A percentile compares a stretch with the other conserved stretches of the same genome.
Conservation (phyloP, 1,140 invertebrate species). For the Schlechtendalia chinensis region DNA sequence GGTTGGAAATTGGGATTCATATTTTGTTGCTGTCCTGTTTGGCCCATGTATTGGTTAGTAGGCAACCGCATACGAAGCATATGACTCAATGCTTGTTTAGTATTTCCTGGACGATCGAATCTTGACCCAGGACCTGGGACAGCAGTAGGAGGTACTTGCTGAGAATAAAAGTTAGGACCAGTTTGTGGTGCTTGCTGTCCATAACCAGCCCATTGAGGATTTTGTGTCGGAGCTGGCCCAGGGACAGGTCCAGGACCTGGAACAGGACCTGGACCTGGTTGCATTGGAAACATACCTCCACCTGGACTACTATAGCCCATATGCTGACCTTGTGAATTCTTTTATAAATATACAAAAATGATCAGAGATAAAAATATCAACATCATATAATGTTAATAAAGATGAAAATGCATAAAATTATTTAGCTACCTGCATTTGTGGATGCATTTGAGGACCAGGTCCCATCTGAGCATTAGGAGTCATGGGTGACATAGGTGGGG, state of each 20-base stretch:
- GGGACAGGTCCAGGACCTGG: conserved; percentile 25
- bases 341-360: conserved; percentile 8
- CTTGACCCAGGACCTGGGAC: conserved; percentile 59
- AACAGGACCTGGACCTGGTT: conserved; percentile 35
- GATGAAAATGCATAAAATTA: neutral
- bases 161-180: conserved; percentile 51
- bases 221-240: conserved; percentile 25
- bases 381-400: neutral
- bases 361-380: neutral
- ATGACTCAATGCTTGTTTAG: conserved; percentile 81
- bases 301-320: conserved; percentile 46
- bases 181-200: conserved; percentile 32
- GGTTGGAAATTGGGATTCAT: conserved; percentile 56
- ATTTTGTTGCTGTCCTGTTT: conserved; percentile 53
- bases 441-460: conserved; percentile 51
- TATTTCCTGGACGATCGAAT: conserved; percentile 68
- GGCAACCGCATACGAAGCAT: conserved; percentile 72
- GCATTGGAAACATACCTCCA: conserved; percentile 44
- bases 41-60: conserved; percentile 59
- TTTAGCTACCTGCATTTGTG: conserved; percentile 51
- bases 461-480: conserved; percentile 46
- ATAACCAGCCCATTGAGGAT: conserved; percentile 49
- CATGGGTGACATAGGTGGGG: conserved; percentile 52
- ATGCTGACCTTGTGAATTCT: conserved; percentile 42
- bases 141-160: conserved; percentile 53